Base-by-base conservation (phyloP, 2,113 vertebrate genomes). In the Coryphaenoides rupestris region DNA sequence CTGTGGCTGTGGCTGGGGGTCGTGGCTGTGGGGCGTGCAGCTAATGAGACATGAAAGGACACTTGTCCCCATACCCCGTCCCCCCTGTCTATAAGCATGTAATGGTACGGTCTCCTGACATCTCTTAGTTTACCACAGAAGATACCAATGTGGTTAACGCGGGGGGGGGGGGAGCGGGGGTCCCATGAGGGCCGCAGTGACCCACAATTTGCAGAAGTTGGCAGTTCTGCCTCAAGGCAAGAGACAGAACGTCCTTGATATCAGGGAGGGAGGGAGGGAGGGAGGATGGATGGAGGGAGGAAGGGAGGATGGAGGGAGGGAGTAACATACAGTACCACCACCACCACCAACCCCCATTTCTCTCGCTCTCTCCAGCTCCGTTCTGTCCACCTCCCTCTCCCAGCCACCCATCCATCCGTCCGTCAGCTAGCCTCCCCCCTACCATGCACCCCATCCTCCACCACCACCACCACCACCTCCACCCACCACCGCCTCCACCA, bases 21-120 rank as follows among this genome's bases (percentile, higher is more conserved):
- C 76, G 78, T 28, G 78, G 79, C 73, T n/a, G n/a, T n/a, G n/a
- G n/a, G n/a, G n/a, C n/a, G n/a, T n/a, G n/a, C n/a, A 72, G 64
- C 58, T 79, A 85, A 85, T 78, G 81, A 83, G 77, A 70, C 72
- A 75, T 84, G 65, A 76, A 82, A 77, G 65, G 73, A 19, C 26
- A 52, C 62, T 78, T 75, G 65, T 70, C 16, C 1, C 19, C 49
- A 1, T 26, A n/a, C 21, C 53, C 49, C 33, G 16, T 10, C 12
- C 52, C 33, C 9, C 33, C 33, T 2, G 13, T 40, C 33, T 10
- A 40, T 40, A 40, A 9, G 49, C 21, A 21, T 60, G 21, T 75
- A 63, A 60, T 68, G 22, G 66, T 66, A 60, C 52, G 54, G 53
- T 26, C 47, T 2, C 40, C 47, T 2, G 47, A 53, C 21, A 61